Percentiles rank a stretch among this genome's conserved stretches.
These are phyloP conservation scores for Uria aalge DNA, from an alignment of 2,113 vertebrate genomes.

Conservation along the genomic window DNA sequence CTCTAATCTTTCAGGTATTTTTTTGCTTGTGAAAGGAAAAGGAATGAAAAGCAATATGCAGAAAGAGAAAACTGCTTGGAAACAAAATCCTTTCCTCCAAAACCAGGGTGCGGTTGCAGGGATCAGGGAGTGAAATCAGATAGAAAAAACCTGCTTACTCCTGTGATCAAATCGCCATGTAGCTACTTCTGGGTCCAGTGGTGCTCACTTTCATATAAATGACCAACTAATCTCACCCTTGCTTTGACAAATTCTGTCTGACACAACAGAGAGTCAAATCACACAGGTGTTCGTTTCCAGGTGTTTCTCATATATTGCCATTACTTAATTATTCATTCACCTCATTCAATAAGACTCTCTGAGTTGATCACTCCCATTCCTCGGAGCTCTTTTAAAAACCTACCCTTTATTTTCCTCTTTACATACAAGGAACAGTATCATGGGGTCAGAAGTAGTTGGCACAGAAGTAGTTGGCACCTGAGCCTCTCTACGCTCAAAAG, in stretches of 20 bases:
- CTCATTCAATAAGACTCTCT: not conserved
- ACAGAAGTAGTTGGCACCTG: not conserved
- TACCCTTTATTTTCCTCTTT: not conserved
- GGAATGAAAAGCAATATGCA: not conserved
- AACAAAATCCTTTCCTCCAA: not conserved
- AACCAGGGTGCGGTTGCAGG: not conserved
- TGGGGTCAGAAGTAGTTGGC: not conserved
- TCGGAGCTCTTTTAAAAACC: not conserved
- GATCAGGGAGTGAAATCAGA: not conserved
- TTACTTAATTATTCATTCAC: not conserved
- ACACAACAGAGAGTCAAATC: not conserved
- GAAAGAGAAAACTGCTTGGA: not conserved
- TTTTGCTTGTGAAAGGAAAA: not conserved
- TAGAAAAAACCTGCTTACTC: not conserved
- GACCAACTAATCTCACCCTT: not conserved
- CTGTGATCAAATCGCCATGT: fast-evolving
- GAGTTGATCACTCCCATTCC: not conserved
- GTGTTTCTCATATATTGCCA: not conserved
- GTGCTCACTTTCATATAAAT: not conserved
- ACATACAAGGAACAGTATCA: not conserved
- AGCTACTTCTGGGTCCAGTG: not conserved
- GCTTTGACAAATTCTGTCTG: not conserved
- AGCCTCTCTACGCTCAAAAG: not conserved
- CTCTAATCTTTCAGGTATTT: not conserved
- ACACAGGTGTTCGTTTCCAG: not conserved